phyloP scores from a whole-genome alignment of 2,797 vertebrate genomes.

The Rhadinocentrus ornatus region DNA sequence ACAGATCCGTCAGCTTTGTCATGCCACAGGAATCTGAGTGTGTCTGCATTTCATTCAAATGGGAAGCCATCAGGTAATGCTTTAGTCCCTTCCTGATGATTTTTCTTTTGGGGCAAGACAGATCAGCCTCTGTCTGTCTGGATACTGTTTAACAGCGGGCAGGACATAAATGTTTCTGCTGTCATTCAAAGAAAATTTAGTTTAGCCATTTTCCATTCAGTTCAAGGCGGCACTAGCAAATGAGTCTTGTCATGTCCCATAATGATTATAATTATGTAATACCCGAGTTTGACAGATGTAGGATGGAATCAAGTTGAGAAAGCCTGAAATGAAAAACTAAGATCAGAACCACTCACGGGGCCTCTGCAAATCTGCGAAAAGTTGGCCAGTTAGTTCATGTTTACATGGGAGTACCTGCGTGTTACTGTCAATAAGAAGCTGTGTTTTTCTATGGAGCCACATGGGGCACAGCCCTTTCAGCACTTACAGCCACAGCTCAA shows the following conservation, averaged over 20 bases:
- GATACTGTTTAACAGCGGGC: slow-evolving; percentile 51
- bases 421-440: slow-evolving; percentile 70
- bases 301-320: slow-evolving; percentile 38
- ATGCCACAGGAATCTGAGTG: slow-evolving; percentile 58
- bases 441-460: slow-evolving; percentile 73
- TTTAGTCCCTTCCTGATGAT: slow-evolving; percentile 39
- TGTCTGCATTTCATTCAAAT: slow-evolving; percentile 51
- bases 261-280: slow-evolving; percentile 56
- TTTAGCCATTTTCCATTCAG: slow-evolving; percentile 59
- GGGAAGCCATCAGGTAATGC: slow-evolving; percentile 52
- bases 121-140: slow-evolving; percentile 65
- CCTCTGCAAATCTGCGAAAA: slow-evolving; percentile 41
- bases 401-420: slow-evolving; percentile 58
- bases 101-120: slow-evolving; percentile 49
- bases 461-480: slow-evolving; percentile 74
- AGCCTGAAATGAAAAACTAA: slow-evolving; percentile 42
- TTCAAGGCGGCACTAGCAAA: slow-evolving; percentile 49
- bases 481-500: slow-evolving; percentile 66
- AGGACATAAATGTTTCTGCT: slow-evolving; percentile 59
- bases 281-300: slow-evolving; percentile 47
- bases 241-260: slow-evolving; percentile 50
- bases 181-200: slow-evolving; percentile 64
- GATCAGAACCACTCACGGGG: slow-evolving; percentile 28
- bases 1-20: slow-evolving; percentile 43
- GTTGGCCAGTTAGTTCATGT: slow-evolving; percentile 57